Percentiles rank a stretch among this genome's conserved stretches.
Evolutionary conservation across 2,113 vertebrate genomes (phyloP).

Genomic region (Campylomormyrus numenius): DNA sequence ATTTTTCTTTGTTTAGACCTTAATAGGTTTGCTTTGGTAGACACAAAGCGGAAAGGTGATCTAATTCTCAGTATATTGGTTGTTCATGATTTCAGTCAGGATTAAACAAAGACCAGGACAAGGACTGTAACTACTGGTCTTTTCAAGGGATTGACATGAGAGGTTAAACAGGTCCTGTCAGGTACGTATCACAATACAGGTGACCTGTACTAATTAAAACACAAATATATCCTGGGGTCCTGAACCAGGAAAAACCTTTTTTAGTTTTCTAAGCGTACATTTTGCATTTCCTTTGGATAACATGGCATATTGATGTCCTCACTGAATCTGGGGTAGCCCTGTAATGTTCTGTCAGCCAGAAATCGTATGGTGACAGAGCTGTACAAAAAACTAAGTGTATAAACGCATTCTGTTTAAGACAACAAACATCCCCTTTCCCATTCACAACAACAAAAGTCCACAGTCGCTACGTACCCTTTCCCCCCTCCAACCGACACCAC

Average conservation of each 20-base stretch:
- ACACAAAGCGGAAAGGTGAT: not conserved
- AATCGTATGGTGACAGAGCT: not conserved
- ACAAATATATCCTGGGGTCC: not conserved
- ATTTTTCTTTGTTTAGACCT: not conserved
- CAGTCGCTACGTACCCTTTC: slow-evolving; percentile 63
- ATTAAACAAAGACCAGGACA: not conserved
- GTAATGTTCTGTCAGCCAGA: not conserved
- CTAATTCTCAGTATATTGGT: not conserved
- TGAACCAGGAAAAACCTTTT: not conserved
- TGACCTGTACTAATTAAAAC: not conserved
- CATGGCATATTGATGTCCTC: not conserved
- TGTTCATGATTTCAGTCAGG: not conserved
- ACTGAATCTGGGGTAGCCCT: not conserved
- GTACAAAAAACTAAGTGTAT: not conserved
- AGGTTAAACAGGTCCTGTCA: not conserved
- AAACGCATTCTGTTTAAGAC: not conserved
- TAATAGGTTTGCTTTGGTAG: not conserved
- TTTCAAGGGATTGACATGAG: not conserved
- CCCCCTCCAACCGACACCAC: slow-evolving; percentile 83
- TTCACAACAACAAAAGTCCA: not conserved
- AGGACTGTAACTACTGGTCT: not conserved
- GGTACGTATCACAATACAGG: not conserved
- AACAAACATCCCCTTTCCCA: not conserved
- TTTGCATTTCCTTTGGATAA: not conserved
- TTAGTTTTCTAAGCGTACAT: not conserved